Conservation (phyloP, 2,113 vertebrate species). For the Sapayoa aenigma region DNA sequence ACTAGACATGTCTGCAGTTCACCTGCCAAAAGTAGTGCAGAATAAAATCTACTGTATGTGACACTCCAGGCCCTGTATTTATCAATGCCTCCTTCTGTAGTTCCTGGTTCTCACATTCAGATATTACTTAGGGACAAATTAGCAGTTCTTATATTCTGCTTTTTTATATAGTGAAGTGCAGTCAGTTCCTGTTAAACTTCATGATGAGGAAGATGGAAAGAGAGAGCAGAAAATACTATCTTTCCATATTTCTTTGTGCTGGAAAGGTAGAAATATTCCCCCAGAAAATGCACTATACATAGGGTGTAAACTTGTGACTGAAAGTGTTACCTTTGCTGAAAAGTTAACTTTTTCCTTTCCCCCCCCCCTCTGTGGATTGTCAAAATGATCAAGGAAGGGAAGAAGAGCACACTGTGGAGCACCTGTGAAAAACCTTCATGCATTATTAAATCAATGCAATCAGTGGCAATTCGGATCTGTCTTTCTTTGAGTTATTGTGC, state of each 20-base stretch:
- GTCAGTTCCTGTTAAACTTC: not conserved
- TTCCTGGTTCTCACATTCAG: not conserved
- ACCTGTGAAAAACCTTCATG: not conserved
- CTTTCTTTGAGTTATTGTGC: not conserved
- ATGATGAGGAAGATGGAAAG: not conserved
- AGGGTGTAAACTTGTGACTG: not conserved
- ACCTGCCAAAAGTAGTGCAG: not conserved
- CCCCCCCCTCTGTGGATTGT: not conserved
- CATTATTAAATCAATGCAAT: not conserved
- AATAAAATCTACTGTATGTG: accelerated
- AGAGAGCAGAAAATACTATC: not conserved
- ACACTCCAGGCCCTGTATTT: not conserved
- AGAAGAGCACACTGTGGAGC: not conserved
- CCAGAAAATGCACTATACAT: not conserved
- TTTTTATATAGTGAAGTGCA: not conserved
- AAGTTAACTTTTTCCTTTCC: not conserved
- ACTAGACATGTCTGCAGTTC: not conserved
- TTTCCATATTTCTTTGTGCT: not conserved
- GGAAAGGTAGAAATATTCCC: not conserved
- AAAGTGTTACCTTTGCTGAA: not conserved
- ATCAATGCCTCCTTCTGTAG: accelerated
- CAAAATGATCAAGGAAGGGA: not conserved
- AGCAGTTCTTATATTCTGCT: not conserved
- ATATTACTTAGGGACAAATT: not conserved
- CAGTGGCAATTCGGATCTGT: not conserved